Base-by-base conservation (phyloP, 2,888 invertebrate species). In the Cenopis cana region DNA sequence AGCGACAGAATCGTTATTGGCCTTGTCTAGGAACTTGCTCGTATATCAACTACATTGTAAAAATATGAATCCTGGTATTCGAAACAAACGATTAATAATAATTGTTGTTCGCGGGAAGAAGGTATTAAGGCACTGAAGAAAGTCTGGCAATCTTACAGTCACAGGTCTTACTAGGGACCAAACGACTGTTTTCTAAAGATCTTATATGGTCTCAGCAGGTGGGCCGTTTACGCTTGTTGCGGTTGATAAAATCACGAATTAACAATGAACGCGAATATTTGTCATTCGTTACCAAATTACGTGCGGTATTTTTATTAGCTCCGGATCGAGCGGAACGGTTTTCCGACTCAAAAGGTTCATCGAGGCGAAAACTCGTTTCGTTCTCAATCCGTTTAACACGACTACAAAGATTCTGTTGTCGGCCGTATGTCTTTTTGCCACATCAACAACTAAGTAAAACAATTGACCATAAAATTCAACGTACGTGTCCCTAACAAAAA, bases 391-490 rank as follows among this genome's bases (percentile, higher is more conserved):
- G 74, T 75, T 77, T 75, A 77, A 79, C 78, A 75, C 62, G 74
- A 50, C 60, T 67, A 61, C 68, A 72, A 64, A 70, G 69, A 62
- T 73, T 76, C 72, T 68, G 64, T 60, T 72, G 69, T 68, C 46
- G 66, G 65, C 68, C 74, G 56, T 78, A 69, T 69, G 72, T 82
- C 83, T 85, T 89, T 89, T 88, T 81, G 86, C 86, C 85, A 84
- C 85, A 82, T 89, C 85, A 77, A 82, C 86, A 76, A 81, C 87
- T 84, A 87, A 88, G 82, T 90, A 84, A 91, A 89, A 92, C 90
- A 93, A 91, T 92, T 89, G 91, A 86, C 90, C 88, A 91, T 92
- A 91, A 93, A 92, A 90, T 89, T 84, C 83, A 78, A 81, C 83
- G 87, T 88, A 91, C 90, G 90, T 90, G 91, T 88, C 84, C 85